Conservation (phyloP, 1,140 invertebrate genomes). For the Lepidotrigona ventralis region DNA sequence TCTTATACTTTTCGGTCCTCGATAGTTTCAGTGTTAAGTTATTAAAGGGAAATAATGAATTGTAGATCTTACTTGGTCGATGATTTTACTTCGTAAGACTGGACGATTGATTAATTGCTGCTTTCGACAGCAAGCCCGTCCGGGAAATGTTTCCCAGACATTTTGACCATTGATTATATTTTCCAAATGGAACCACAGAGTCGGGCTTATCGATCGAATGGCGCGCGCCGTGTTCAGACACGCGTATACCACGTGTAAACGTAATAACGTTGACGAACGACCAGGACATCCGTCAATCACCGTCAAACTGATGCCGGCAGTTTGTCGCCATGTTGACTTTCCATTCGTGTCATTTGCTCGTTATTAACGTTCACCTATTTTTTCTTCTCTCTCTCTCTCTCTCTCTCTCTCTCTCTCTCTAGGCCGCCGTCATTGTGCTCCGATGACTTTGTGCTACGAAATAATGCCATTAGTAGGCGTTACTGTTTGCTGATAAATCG, state of each 20-base stretch:
- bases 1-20: no score
- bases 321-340: slow-evolving; percentile 42
- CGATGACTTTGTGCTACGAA: background rate
- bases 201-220: slow-evolving; percentile 34
- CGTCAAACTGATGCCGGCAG: slow-evolving; percentile 49
- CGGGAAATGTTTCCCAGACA: background rate
- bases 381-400: background rate
- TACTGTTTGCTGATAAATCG: background rate
- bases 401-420: no score
- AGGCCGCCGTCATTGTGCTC: background rate
- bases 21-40: no score
- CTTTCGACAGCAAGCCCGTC: background rate
- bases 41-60: no score
- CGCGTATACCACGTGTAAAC: slow-evolving; percentile 45
- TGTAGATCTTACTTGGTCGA: no score
- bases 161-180: slow-evolving; percentile 15
- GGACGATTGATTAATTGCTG: background rate
- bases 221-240: slow-evolving; percentile 9
- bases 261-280: slow-evolving; percentile 52
- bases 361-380: slow-evolving; percentile 35
- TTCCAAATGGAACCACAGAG: slow-evolving; percentile 4
- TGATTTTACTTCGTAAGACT: no score
- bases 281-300: slow-evolving; percentile 48
- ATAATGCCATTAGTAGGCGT: background rate
- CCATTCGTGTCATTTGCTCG: slow-evolving; percentile 16